Conservation (phyloP, 2,888 invertebrate species). For the Ligdia adustata region DNA sequence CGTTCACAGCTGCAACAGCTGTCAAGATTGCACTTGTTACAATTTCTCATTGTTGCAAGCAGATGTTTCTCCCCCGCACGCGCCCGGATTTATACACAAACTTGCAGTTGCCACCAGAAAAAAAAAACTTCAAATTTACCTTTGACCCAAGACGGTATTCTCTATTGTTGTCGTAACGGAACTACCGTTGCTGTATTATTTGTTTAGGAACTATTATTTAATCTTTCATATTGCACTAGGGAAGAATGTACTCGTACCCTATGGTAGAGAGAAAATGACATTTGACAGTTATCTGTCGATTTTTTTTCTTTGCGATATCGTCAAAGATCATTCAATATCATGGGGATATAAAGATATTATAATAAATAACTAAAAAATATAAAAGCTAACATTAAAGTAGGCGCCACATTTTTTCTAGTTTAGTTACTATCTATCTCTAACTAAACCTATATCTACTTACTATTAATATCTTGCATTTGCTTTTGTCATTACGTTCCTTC, state of each 20-base stretch:
- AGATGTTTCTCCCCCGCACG: constrained; percentile 30
- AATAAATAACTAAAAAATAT: too few relatives aligned
- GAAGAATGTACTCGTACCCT: neutral
- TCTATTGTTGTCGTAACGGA: constrained; percentile 18
- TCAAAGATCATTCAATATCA: too few relatives aligned
- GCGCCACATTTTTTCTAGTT: too few relatives aligned
- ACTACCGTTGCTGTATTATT: constrained; percentile 17
- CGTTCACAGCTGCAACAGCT: constrained; percentile 33
- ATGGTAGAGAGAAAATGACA: neutral
- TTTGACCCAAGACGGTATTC: constrained; percentile 22
- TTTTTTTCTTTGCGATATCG: constrained; percentile 2
- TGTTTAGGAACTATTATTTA: neutral
- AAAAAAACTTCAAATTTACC: constrained; percentile 17
- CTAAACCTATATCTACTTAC: too few relatives aligned
- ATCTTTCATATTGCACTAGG: neutral
- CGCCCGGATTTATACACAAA: constrained; percentile 18
- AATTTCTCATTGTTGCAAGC: constrained; percentile 23
- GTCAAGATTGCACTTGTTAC: constrained; percentile 35
- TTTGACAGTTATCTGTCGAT: constrained; percentile 23
- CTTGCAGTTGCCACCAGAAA: constrained; percentile 11
- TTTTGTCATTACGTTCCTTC: too few relatives aligned
- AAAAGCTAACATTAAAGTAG: too few relatives aligned
- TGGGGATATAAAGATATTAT: too few relatives aligned
- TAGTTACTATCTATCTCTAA: too few relatives aligned
- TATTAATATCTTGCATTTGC: too few relatives aligned